Evolutionary conservation across 2,888 invertebrate species (phyloP), one percentile per base, ranked within the genome.

Genomic region (Chrysomela aeneicollis): DNA sequence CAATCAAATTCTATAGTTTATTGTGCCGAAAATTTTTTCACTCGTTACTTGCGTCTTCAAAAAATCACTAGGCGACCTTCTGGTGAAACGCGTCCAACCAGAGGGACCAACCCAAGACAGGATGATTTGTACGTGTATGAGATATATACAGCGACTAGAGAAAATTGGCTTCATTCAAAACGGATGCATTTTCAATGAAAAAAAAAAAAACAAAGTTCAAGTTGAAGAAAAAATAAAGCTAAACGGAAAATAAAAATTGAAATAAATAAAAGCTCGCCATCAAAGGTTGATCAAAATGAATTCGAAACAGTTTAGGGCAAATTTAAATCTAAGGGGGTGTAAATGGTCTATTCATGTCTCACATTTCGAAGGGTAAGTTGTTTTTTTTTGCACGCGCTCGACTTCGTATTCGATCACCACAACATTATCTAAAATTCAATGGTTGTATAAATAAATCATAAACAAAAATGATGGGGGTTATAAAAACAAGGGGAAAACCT

Each of bases 131-230:
- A 77, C 77, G 76, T 77, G 74, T 75, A 69, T 68, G 73, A 78
- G 72, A 77, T 79, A 79, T 79, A 77, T 79, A 79, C 79, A 78
- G 75, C 77, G 79, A 79, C 79, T 79, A 79, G 79, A 79, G 74
- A 76, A 76, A 71, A 71, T 73, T 77, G 76, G 74, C 75, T 73
- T 73, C 69, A 73, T 53, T 68, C 71, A 71, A 68, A 63, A 72
- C 75, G 76, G 77, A 76, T 77, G 76, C 73, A 75, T 76, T 77
- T 77, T 75, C 73, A 71, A 55, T n/a, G n/a, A n/a, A n/a, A 67
- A 64, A 64, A 60, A 66, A 64, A 47, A 68, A 50, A 62, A 66
- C 59, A 61, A 70, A 59, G 66, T 22, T 19, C 2, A 67, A 57
- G 50, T 6, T 19, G 61, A 51, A 62, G 42, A 32, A 35, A 51